A percentile compares a stretch with the other conserved stretches of the same genome.
phyloP scores from a whole-genome alignment of 2,113 vertebrate genomes.

The Sturnira hondurensis region DNA sequence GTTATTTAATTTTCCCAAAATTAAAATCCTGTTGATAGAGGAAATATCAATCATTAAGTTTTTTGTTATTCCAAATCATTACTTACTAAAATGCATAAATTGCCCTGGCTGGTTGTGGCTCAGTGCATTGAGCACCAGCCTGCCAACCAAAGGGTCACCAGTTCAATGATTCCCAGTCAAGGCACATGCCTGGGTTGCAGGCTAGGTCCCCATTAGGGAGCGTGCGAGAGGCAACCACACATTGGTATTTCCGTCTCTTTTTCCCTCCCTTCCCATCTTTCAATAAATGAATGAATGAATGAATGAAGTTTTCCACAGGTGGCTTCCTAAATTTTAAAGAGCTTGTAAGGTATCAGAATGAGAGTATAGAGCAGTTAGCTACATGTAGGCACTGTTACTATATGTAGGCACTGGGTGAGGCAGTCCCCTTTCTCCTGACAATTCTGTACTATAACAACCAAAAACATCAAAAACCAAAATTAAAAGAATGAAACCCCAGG shows the following conservation, averaged over 20 bases:
- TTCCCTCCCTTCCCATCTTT: too few species aligned
- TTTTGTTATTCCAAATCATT: not conserved
- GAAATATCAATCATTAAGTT: constrained; percentile 44
- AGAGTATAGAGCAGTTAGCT: not conserved
- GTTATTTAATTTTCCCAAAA: constrained; percentile 90
- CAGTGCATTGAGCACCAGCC: too few species aligned
- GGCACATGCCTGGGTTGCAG: too few species aligned
- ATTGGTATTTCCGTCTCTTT: too few species aligned
- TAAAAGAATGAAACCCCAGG: not conserved
- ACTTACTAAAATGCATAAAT: not conserved
- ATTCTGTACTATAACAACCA: not conserved
- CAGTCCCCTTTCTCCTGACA: not conserved
- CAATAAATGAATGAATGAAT: too few species aligned
- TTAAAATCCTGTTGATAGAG: constrained; percentile 86
- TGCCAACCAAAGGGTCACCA: too few species aligned
- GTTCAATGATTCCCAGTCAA: too few species aligned
- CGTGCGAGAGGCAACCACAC: too few species aligned
- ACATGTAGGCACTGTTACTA: not conserved
- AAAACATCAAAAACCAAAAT: not conserved
- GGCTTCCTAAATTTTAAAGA: not conserved
- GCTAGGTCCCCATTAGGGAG: too few species aligned
- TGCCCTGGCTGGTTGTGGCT: too few species aligned
- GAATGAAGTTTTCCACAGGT: not conserved
- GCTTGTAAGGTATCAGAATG: constrained; percentile 1
- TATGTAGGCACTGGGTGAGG: not conserved